These are phyloP conservation scores for Aphis craccivora DNA, from an alignment of 1,140 invertebrate species.

Conservation along the genomic window DNA sequence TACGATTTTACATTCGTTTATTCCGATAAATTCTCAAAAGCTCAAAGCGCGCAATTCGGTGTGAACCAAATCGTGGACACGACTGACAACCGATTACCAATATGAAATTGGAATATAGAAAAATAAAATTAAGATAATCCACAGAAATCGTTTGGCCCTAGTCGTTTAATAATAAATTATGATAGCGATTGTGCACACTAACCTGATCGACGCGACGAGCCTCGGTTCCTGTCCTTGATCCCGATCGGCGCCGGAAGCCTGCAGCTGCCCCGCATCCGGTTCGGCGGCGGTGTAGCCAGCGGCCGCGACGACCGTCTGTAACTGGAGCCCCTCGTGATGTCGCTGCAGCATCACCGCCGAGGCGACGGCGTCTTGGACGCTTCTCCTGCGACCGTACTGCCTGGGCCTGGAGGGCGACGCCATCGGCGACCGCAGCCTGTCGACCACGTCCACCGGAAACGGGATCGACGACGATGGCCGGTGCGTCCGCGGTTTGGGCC, in stretches of 20 bases:
- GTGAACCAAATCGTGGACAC: too few species aligned
- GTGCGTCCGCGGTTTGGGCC: background rate
- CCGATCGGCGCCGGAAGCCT: background rate
- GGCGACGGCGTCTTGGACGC: background rate
- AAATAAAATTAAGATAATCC: too few species aligned
- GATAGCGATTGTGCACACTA: background rate
- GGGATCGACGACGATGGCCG: background rate
- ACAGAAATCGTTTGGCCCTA: too few species aligned
- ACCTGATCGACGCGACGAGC: conserved; percentile 17
- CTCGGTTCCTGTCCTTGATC: background rate
- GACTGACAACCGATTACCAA: too few species aligned
- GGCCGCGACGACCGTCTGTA: background rate
- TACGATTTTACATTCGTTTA: too few species aligned
- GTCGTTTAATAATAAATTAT: background rate
- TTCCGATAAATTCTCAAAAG: too few species aligned
- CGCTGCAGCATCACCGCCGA: background rate
- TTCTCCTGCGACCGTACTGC: conserved; percentile 42
- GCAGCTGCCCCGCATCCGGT: background rate
- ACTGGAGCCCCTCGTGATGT: background rate
- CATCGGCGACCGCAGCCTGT: conserved; percentile 12
- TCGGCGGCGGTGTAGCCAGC: background rate
- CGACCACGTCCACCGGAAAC: conserved; percentile 27
- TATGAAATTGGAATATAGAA: too few species aligned
- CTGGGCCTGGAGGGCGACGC: background rate
- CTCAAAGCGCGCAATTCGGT: too few species aligned